Base-by-base conservation (phyloP, 1,140 invertebrate species). In the Streblospio benedicti region DNA sequence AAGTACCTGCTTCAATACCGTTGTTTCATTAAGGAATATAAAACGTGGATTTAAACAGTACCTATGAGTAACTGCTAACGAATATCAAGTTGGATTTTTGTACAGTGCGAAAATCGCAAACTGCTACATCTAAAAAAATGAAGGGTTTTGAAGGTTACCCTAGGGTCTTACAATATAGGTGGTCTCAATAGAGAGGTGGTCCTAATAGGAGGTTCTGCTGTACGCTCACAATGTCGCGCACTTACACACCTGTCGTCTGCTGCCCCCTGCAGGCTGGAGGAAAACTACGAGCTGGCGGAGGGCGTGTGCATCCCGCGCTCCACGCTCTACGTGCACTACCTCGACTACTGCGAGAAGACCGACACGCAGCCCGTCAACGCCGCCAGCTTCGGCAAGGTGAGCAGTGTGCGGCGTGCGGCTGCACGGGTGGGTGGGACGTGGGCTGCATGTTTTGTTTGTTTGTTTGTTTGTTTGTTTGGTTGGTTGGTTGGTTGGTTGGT, bases 311-410 rank as follows among this genome's bases (percentile, higher is more conserved):
- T 83, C 30, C 82, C 82, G 0, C 65, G 82, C 32, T 81, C 79
- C 65, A 79, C 81, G 2, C 69, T 83, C 33, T 83, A 83, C 63
- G 71, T 75, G 31, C 81, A 83, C 65, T 83, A 83, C 67, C 74
- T 81, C 20, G 80, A 83, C 59, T 83, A 81, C 70, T 83, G 82
- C 65, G 70, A 72, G 49, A 76, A 72, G 50, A 78, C 78, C 50
- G 72, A 75, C 56, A 76, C 79, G 38, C 77, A 81, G 58, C 82
- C 82, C 0, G 81, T 83, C 53, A 83, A 83, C 63, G 82, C 82
- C 1, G 82, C 82, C 20, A 82, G 81, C 59, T 83, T 83, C 66
- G 82, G 82, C 53, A 83, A 83, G 77, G 82, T 82, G 67, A 60
- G 63, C 64, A 14, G 23, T 9, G 18, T n/a, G n/a, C n/a, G 31